Evolutionary conservation across 2,113 vertebrate genomes (phyloP).

Genomic region (Oreotrochilus melanogaster): DNA sequence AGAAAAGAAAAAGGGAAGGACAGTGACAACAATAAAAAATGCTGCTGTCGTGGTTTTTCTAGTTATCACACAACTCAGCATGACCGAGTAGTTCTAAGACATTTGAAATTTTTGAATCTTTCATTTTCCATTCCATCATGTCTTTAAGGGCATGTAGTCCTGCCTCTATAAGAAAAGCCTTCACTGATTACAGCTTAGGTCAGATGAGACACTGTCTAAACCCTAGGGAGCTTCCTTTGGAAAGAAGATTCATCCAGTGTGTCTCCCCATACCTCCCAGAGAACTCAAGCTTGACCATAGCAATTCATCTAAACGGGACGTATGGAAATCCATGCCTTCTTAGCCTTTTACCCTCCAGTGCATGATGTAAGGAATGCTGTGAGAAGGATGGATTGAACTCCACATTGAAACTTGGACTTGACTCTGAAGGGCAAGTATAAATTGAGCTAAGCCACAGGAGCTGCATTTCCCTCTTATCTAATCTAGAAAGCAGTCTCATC

Average conservation of each 20-base stretch:
- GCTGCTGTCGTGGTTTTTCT: rapidly evolving
- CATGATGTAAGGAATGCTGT: background rate
- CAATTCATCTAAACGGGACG: background rate
- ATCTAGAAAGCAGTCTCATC: background rate
- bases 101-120: background rate
- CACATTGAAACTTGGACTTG: background rate
- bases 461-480: background rate
- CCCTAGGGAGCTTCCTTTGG: background rate
- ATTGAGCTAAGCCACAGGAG: background rate
- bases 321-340: background rate
- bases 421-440: conserved; percentile 2
- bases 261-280: background rate
- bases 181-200: background rate
- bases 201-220: background rate
- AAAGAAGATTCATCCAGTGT: background rate
- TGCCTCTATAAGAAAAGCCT: background rate
- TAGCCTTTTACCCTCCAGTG: conserved; percentile 8
- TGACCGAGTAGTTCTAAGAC: background rate
- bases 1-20: background rate
- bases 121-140: background rate
- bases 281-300: background rate
- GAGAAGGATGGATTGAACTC: background rate
- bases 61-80: rapidly evolving
- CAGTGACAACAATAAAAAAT: background rate
- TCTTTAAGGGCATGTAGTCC: background rate